phyloP scores from a whole-genome alignment of 1,140 invertebrate genomes.

The Manduca sexta region DNA sequence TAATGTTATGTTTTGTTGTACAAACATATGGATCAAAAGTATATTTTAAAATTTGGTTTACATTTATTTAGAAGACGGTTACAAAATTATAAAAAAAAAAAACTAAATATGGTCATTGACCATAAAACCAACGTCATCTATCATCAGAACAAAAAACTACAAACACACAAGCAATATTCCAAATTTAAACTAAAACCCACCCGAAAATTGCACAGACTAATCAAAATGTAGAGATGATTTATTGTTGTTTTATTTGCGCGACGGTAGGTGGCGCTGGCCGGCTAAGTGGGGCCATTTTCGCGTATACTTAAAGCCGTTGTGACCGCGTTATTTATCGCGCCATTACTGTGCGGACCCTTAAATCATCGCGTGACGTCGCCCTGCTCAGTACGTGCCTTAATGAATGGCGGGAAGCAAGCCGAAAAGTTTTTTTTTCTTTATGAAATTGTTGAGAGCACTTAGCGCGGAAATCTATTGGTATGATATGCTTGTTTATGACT shows the following conservation, averaged over 20 bases:
- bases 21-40: too few species aligned
- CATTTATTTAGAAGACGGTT: too few species aligned
- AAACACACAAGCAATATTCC: neutral
- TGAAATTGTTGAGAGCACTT: conserved; percentile 69
- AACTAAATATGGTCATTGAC: conserved; percentile 19
- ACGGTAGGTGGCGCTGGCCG: conserved; percentile 56
- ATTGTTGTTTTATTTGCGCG: conserved; percentile 33
- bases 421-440: conserved; percentile 56
- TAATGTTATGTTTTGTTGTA: too few species aligned
- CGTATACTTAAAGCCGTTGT: conserved; percentile 31
- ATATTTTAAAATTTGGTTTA: too few species aligned
- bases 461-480: conserved; percentile 52
- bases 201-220: conserved; percentile 25
- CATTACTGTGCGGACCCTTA: conserved; percentile 61
- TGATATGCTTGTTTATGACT: too few species aligned
- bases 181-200: neutral
- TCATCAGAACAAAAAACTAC: neutral
- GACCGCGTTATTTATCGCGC: conserved; percentile 69
- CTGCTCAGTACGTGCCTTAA: conserved; percentile 41
- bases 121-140: conserved; percentile 10
- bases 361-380: conserved; percentile 65
- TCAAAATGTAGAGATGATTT: conserved; percentile 34
- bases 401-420: conserved; percentile 49
- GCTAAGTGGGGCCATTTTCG: conserved; percentile 58
- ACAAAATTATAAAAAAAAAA: too few species aligned